Evolutionary conservation across 2,888 invertebrate species (phyloP).

Genomic region (Minunthozetes semirufus): DNA sequence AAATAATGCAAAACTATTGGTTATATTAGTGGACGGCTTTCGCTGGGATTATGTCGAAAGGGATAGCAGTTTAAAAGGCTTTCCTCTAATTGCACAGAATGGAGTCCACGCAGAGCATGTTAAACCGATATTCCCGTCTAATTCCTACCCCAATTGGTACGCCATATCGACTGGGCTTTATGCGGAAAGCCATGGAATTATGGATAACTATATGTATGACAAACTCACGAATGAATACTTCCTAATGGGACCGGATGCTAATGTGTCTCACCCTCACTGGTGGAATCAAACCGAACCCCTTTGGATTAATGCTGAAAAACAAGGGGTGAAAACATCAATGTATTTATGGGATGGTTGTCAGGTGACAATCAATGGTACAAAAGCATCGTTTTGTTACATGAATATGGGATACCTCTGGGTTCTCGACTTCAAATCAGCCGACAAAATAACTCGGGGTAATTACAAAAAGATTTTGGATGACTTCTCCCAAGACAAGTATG

Average conservation of each 20-base stretch:
- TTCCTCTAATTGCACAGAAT: slow-evolving; percentile 39
- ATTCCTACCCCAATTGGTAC: slow-evolving; percentile 43
- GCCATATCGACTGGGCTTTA: slow-evolving; percentile 42
- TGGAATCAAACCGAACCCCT: slow-evolving; percentile 43
- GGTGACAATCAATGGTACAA: no score
- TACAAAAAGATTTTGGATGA: no score
- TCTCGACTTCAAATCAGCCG: no score
- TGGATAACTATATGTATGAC: slow-evolving; percentile 49
- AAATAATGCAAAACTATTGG: slow-evolving; percentile 26
- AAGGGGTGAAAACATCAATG: slow-evolving; percentile 40
- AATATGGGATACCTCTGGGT: no score
- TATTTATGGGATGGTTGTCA: slow-evolving; percentile 39
- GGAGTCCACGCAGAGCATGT: slow-evolving; percentile 41
- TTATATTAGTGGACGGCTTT: slow-evolving; percentile 36
- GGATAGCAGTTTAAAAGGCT: slow-evolving; percentile 32
- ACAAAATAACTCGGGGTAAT: no score
- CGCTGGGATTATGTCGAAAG: slow-evolving; percentile 34
- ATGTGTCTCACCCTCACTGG: slow-evolving; percentile 42
- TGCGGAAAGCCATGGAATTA: slow-evolving; percentile 48
- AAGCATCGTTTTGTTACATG: no score
- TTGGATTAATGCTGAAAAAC: slow-evolving; percentile 43
- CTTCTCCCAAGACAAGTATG: no score
- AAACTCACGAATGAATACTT: slow-evolving; percentile 43
- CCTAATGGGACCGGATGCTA: slow-evolving; percentile 40
- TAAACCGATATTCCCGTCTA: slow-evolving; percentile 41